These are phyloP conservation scores for Aphelocoma coerulescens DNA, from an alignment of 2,113 vertebrate genomes.

Conservation along the genomic window DNA sequence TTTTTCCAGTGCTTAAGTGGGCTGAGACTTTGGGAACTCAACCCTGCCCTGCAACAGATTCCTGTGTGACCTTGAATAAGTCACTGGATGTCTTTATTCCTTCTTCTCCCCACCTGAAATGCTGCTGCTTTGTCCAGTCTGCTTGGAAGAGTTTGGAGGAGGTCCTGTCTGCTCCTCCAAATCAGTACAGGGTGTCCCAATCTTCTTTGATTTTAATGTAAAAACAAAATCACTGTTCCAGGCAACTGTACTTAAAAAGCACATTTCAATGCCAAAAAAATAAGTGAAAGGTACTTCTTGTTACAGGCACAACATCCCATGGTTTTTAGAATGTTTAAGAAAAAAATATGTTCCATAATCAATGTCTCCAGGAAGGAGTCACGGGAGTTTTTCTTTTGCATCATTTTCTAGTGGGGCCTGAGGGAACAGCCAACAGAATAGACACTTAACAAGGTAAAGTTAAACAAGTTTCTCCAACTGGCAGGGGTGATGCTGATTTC, in stretches of 20 bases:
- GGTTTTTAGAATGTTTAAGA: constrained; percentile 7
- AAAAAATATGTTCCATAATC: not conserved
- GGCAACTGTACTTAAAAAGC: constrained; percentile 50
- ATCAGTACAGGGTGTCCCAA: constrained; percentile 4
- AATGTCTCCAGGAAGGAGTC: not conserved
- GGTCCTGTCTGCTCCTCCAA: not conserved
- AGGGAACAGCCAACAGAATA: not conserved
- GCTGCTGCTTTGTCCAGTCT: not conserved
- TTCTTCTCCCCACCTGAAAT: not conserved
- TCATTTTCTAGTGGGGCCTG: not conserved
- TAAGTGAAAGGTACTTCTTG: not conserved
- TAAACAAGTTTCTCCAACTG: not conserved
- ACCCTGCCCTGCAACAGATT: not conserved
- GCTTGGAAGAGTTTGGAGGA: constrained; percentile 6
- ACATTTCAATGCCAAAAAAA: constrained; percentile 34
- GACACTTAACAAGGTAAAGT: not conserved
- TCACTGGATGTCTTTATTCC: not conserved
- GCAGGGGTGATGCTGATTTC: not conserved
- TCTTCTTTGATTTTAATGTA: constrained; percentile 1
- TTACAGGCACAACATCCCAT: not conserved
- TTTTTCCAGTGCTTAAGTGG: constrained; percentile 42
- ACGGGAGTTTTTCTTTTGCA: not conserved
- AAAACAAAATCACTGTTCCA: constrained; percentile 17
- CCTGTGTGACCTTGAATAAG: not conserved
- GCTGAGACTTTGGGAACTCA: constrained; percentile 27